These are phyloP conservation scores for Oedothorax gibbosus DNA, from an alignment of 1,140 invertebrate species.

Conservation along the genomic window DNA sequence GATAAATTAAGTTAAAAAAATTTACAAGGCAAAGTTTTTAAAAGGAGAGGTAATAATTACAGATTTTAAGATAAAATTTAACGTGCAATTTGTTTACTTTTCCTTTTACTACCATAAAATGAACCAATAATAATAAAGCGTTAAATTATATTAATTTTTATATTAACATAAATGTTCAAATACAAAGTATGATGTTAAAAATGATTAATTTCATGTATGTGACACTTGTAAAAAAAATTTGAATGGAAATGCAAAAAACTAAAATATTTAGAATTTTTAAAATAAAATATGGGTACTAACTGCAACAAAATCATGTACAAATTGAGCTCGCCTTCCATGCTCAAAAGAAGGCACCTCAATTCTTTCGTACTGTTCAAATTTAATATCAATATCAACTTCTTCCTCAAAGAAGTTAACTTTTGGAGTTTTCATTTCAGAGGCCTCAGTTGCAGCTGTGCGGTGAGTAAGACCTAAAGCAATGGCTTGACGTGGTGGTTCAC, in stretches of 20 bases:
- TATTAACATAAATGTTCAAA: too few species aligned
- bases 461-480: conserved; percentile 15
- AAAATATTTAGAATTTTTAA: not conserved
- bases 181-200: too few species aligned
- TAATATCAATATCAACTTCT: conserved; percentile 80
- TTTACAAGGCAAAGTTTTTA: not conserved
- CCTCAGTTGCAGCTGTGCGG: conserved; percentile 24
- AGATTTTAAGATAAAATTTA: too few species aligned
- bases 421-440: conserved; percentile 37
- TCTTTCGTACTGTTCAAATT: conserved; percentile 78
- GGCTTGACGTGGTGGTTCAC: conserved; percentile 25
- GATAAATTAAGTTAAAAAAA: not conserved
- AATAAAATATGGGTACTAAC: conserved; percentile 69
- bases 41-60: not conserved
- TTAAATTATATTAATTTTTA: too few species aligned
- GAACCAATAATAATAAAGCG: too few species aligned
- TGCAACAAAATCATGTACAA: conserved; percentile 89
- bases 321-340: conserved; percentile 80
- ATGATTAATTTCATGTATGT: too few species aligned
- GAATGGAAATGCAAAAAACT: not conserved
- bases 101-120: too few species aligned
- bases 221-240: too few species aligned
- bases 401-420: conserved; percentile 76
- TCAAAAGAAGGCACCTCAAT: conserved; percentile 84
- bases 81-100: too few species aligned